Percentiles rank a stretch among this genome's conserved stretches.
Conservation (phyloP, 2,113 vertebrate genomes). For the Corythaeola cristata region DNA sequence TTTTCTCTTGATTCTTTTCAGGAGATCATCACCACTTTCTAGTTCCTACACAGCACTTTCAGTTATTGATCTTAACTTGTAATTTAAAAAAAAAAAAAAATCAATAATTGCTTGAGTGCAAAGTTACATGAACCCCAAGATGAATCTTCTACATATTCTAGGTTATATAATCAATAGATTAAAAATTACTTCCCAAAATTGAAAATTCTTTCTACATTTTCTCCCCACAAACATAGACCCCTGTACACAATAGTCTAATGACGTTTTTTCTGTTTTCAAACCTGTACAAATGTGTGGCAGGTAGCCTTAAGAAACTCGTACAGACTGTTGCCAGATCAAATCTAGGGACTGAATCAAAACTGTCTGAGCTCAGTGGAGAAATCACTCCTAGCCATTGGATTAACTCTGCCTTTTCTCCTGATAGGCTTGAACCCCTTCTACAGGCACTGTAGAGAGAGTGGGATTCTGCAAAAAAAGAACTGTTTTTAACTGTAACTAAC, state of each 20-base stretch:
- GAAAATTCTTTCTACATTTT: not conserved
- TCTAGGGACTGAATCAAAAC: not conserved
- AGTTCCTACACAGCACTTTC: not conserved
- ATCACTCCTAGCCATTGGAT: not conserved
- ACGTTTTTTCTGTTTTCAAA: not conserved
- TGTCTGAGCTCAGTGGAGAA: not conserved
- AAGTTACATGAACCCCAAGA: not conserved
- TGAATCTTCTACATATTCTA: not conserved
- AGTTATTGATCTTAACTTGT: not conserved
- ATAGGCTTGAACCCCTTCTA: not conserved
- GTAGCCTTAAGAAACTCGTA: not conserved
- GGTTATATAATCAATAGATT: not conserved
- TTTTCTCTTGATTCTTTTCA: not conserved
- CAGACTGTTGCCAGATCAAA: not conserved
- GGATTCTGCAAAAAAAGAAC: not conserved
- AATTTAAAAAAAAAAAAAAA: not conserved
- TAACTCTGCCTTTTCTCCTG: not conserved
- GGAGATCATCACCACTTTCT: not conserved
- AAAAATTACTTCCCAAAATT: not conserved
- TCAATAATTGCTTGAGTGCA: not conserved
- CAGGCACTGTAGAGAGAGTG: not conserved
- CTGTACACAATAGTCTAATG: not conserved
- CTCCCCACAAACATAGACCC: not conserved
- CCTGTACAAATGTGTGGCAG: not conserved
- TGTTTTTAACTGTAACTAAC: not conserved